Base-by-base conservation (phyloP, 2,888 invertebrate species). In the Saturnia pavonia region DNA sequence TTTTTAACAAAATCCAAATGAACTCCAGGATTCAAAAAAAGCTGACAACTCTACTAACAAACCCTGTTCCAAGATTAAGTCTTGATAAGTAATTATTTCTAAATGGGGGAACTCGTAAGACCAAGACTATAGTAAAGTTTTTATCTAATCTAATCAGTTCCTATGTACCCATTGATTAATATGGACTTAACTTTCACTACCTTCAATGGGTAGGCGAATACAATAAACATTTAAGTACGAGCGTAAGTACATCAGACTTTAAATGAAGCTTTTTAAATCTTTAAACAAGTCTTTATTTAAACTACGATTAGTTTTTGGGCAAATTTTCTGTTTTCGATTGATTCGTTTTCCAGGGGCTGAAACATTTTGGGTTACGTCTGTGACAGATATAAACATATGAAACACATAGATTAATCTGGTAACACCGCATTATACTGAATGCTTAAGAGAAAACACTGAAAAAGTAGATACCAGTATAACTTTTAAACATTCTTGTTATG, bases 121-220 rank as follows among this genome's bases (percentile, higher is more conserved):
- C 54, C 4, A 27, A 60, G 57, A 60, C 57, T 14, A 60, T 60
- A 14, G 57, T 27, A 60, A 25, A 60, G 27, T 60, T 14, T 14
- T 60, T 27, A 60, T 27, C 27, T 60, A 14, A 14, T 60, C 54
- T 54, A 22, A 54, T 48, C 54, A 22, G 22, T 6, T 54, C 54
- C 54, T n/a, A 54, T 54, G 22, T 22, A 54, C 22, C 19, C 9
- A 54, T 11, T 22, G 54, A 54, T 54, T 54, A 54, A 54, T 54
- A 54, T 14, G 27, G 57, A 14, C 57, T 60, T 60, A 14, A 60
- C 57, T 60, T 60, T 60, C 57, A 60, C 25, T 14, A 60, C 57
- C 27, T 60, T 60, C 57, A 60, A 25, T 14, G 3, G 19, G 12
- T 60, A 27, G 27, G 16, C 14, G 6, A 54, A 54, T 22, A n/a